Conservation (phyloP, 2,113 vertebrate species). For the Pseudois nayaur region DNA sequence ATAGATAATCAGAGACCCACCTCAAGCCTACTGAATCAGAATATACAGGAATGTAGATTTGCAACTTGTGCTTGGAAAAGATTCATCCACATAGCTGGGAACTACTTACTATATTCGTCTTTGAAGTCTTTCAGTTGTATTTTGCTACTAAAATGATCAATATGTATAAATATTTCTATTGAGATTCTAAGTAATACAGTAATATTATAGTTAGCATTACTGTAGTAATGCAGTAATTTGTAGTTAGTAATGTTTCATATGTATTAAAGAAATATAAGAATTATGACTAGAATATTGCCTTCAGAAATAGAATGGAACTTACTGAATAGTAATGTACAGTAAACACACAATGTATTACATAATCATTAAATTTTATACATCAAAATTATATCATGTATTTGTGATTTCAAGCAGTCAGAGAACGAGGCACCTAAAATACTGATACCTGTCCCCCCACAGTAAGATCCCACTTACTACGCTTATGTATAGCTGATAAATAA, state of each 20-base stretch:
- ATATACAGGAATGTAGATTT: not conserved
- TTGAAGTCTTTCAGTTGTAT: not conserved
- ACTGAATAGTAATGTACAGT: not conserved
- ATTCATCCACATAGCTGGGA: not conserved
- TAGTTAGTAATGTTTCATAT: not conserved
- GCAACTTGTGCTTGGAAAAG: not conserved
- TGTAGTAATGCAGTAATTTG: not conserved
- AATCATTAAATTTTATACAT: not conserved
- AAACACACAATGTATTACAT: not conserved
- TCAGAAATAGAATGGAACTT: not conserved
- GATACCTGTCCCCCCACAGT: not conserved
- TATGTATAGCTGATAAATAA: constrained; percentile 2
- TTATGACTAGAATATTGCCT: not conserved
- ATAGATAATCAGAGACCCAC: not conserved
- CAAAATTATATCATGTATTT: not conserved
- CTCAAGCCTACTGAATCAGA: not conserved
- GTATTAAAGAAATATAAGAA: not conserved
- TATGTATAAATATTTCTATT: not conserved
- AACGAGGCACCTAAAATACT: constrained; percentile 14
- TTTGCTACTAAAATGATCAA: not conserved
- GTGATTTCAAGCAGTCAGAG: not conserved
- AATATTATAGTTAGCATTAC: too few species aligned
- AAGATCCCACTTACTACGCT: not conserved
- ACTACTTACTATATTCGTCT: not conserved
- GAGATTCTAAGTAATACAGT: not conserved